A percentile compares a stretch with the other conserved stretches of the same genome.
Conservation (phyloP, 2,888 invertebrate species). For the Dryococelus australis region DNA sequence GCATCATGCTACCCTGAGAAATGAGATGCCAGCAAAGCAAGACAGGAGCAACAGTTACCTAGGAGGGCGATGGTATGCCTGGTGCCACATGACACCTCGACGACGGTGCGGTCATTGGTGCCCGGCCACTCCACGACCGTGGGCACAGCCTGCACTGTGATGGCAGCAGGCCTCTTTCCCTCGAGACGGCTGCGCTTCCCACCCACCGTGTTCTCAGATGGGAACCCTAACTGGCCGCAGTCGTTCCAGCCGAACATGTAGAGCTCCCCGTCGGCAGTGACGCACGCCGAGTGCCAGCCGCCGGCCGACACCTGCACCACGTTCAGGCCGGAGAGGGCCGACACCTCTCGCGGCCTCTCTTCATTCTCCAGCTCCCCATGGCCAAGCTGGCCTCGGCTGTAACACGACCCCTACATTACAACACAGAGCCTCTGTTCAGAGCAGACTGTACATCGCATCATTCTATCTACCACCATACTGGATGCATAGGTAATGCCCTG, state of each 20-base stretch:
- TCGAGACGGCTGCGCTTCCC: conserved; percentile 43
- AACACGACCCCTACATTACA: conserved; percentile 49
- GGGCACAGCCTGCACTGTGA: conserved; percentile 60
- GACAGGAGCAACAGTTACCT: conserved; percentile 57
- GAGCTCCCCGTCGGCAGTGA: conserved; percentile 81
- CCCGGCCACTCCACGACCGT: conserved; percentile 59
- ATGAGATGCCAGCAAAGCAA: not conserved
- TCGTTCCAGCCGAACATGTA: conserved; percentile 95
- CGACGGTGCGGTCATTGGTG: conserved; percentile 45
- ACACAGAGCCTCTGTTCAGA: too few relatives aligned
- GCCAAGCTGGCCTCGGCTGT: conserved; percentile 87
- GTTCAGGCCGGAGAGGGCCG: conserved; percentile 78
- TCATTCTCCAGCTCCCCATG: conserved; percentile 73
- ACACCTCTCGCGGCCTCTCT: conserved; percentile 71
- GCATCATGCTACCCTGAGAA: too few relatives aligned
- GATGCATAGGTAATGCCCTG: too few relatives aligned
- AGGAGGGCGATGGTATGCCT: conserved; percentile 76
- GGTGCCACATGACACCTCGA: conserved; percentile 74
- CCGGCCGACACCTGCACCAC: conserved; percentile 76
- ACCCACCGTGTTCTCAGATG: conserved; percentile 21
- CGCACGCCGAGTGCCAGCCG: conserved; percentile 86
- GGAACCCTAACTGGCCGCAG: conserved; percentile 80
- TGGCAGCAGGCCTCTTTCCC: conserved; percentile 53
- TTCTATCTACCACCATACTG: too few relatives aligned
- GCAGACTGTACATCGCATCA: too few relatives aligned